phyloP scores from a whole-genome alignment of 2,797 vertebrate species.

The Lates japonicus region DNA sequence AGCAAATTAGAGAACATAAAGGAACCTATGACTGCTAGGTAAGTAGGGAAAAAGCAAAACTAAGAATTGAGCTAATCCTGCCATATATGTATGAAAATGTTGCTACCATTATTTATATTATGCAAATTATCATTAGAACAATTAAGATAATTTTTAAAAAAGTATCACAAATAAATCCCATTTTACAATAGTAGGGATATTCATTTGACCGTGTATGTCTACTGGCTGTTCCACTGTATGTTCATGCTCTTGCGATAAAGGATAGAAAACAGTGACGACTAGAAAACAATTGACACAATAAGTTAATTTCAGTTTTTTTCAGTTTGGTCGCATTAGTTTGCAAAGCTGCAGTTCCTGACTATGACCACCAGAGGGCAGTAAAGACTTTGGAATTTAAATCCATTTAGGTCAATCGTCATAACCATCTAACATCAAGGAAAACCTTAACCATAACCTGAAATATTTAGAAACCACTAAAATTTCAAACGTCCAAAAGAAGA shows the following conservation, averaged over 20 bases:
- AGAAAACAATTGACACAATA: not conserved
- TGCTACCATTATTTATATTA: not conserved
- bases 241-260: not conserved
- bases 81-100: not conserved
- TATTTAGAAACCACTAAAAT: not conserved
- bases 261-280: not conserved
- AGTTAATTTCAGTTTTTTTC: not conserved
- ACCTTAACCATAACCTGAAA: not conserved
- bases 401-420: not conserved
- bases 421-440: not conserved
- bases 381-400: not conserved
- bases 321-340: not conserved
- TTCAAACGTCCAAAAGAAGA: accelerated
- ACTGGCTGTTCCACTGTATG: too few relatives aligned
- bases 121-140: not conserved
- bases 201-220: not conserved
- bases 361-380: constrained; percentile 44
- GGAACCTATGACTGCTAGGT: too few relatives aligned
- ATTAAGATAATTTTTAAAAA: too few relatives aligned
- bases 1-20: too few relatives aligned
- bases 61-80: not conserved
- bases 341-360: constrained; percentile 1
- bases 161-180: not conserved
- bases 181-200: not conserved
- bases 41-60: too few relatives aligned